Conservation (phyloP, 2,797 vertebrate species). For the Ctenosaura bakeri region DNA sequence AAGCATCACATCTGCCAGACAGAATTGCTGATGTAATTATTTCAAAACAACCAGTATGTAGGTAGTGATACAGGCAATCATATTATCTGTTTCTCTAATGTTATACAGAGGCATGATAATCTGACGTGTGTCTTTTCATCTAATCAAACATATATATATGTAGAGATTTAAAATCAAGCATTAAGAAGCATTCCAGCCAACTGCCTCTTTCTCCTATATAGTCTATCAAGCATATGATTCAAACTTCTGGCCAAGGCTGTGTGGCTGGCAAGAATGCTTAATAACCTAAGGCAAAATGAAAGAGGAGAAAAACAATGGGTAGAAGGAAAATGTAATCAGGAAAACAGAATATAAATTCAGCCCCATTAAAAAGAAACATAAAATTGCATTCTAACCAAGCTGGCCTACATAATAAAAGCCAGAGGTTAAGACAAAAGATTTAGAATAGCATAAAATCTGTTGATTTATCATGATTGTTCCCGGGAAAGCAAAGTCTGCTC, state of each 20-base stretch:
- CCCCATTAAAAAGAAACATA: not conserved
- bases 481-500: not conserved
- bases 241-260: slow-evolving; percentile 14
- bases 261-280: not conserved
- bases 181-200: not conserved
- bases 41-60: not conserved
- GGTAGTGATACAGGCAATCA: not conserved
- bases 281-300: not conserved
- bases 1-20: no score
- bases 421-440: not conserved
- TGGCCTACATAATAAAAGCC: slow-evolving; percentile 1
- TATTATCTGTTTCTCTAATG: not conserved
- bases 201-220: slow-evolving; percentile 8
- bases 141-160: not conserved
- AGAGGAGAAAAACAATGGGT: not conserved
- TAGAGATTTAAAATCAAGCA: not conserved
- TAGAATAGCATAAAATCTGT: not conserved
- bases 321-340: not conserved
- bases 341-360: slow-evolving; percentile 11
- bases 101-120: not conserved
- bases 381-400: not conserved
- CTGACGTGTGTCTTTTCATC: not conserved
- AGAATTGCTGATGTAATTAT: no score
- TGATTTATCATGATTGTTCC: not conserved
- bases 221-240: slow-evolving; percentile 13